phyloP scores from a whole-genome alignment of 2,888 invertebrate genomes.

The Eristalinus sepulchralis region DNA sequence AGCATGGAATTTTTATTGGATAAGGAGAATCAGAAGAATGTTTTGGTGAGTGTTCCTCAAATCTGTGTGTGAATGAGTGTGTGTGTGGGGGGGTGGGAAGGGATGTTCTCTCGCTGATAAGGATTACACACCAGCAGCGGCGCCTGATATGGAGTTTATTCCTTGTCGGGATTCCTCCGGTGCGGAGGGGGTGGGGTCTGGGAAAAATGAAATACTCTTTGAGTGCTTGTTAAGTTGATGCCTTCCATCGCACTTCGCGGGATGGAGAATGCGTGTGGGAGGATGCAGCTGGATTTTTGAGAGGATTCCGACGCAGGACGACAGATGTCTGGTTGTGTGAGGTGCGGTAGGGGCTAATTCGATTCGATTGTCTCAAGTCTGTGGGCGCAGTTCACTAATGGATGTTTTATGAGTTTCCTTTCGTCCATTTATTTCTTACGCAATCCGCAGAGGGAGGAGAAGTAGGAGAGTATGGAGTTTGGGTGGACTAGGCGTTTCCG shows the following conservation, averaged over 20 bases:
- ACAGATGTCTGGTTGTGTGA: background rate
- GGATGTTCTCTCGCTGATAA: background rate
- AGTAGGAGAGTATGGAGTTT: too few species aligned
- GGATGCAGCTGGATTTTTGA: background rate
- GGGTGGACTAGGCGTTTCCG: too few species aligned
- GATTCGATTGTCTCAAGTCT: background rate
- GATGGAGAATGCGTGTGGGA: background rate
- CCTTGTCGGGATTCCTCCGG: too few species aligned
- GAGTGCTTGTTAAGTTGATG: background rate
- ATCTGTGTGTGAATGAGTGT: background rate
- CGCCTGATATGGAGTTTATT: too few species aligned
- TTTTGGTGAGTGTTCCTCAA: slow-evolving; percentile 87
- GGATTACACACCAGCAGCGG: background rate
- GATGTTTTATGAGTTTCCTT: too few species aligned
- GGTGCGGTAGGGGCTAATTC: background rate
- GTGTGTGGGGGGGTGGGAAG: background rate
- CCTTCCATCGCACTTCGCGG: background rate
- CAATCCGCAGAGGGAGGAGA: too few species aligned
- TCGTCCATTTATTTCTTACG: too few species aligned
- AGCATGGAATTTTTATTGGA: slow-evolving; percentile 98
- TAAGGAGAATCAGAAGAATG: slow-evolving; percentile 93
- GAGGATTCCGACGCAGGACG: background rate
- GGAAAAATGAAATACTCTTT: background rate
- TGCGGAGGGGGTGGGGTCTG: background rate
- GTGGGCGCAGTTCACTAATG: too few species aligned